Conservation (phyloP, 2,888 invertebrate species). For the Drosophila ochracea region DNA sequence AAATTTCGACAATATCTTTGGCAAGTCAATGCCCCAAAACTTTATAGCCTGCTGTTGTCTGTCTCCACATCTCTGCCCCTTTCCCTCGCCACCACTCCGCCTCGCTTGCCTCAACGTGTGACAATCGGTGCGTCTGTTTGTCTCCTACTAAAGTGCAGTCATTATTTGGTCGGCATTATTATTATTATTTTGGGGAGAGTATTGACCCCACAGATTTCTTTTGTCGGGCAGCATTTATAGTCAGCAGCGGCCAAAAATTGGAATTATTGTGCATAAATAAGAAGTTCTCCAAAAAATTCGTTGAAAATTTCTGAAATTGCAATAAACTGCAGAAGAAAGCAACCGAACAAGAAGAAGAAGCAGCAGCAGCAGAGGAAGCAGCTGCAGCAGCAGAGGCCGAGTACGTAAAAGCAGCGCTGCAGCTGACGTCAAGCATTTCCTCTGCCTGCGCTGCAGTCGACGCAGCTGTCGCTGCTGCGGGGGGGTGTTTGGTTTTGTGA, state of each 20-base stretch:
- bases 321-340: conserved; percentile 41
- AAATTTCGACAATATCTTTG: conserved; percentile 13
- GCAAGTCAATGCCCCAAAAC: conserved; percentile 43
- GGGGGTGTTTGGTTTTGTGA: conserved; percentile 16
- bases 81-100: background rate
- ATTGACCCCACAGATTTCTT: conserved; percentile 67
- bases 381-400: conserved; percentile 7
- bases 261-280: conserved; percentile 70
- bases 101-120: background rate
- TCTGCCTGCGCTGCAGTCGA: conserved; percentile 50
- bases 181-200: conserved; percentile 45
- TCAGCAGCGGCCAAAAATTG: conserved; percentile 27
- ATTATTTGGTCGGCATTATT: conserved; percentile 44
- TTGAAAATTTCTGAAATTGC: conserved; percentile 63
- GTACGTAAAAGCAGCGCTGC: background rate
- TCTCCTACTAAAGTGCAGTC: conserved; percentile 36
- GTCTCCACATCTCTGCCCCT: background rate
- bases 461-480: conserved; percentile 30
- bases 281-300: conserved; percentile 44
- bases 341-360: conserved; percentile 18
- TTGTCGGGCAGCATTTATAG: conserved; percentile 55
- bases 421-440: conserved; percentile 57
- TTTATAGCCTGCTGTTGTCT: conserved; percentile 24
- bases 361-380: conserved; percentile 16
- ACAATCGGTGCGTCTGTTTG: conserved; percentile 18